These are phyloP conservation scores for Melanophora roralis DNA, from an alignment of 2,888 invertebrate species.

Conservation along the genomic window DNA sequence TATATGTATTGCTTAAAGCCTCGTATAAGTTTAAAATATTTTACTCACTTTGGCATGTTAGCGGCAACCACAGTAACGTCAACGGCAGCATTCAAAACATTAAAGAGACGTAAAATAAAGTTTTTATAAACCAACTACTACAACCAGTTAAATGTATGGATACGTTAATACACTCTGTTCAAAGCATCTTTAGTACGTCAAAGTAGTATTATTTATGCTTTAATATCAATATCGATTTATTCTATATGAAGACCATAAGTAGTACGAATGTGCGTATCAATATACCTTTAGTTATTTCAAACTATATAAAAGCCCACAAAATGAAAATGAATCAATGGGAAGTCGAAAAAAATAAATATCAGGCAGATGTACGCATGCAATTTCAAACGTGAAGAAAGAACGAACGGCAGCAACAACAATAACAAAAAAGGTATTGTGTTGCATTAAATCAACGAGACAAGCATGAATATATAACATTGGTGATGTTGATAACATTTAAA, in stretches of 20 bases:
- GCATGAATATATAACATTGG: conserved; percentile 48
- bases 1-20: too few relatives aligned
- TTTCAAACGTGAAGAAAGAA: conserved; percentile 25
- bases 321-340: conserved; percentile 32
- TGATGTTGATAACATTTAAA: conserved; percentile 46
- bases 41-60: conserved; percentile 44
- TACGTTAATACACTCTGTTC: conserved; percentile 17
- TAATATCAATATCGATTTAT: conserved; percentile 43
- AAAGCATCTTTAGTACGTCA: neutral
- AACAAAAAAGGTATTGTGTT: conserved; percentile 14
- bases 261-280: conserved; percentile 39
- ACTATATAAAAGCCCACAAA: conserved; percentile 48
- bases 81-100: conserved; percentile 46
- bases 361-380: conserved; percentile 57
- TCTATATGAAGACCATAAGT: neutral
- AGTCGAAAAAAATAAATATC: conserved; percentile 6
- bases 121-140: conserved; percentile 29
- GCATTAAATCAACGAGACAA: conserved; percentile 59
- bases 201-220: neutral
- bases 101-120: conserved; percentile 55
- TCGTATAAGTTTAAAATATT: neutral
- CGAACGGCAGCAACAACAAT: neutral
- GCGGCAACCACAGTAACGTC: conserved; percentile 30
- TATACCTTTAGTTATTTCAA: conserved; percentile 13
- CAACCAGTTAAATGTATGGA: conserved; percentile 40